phyloP scores from a whole-genome alignment of 2,797 vertebrate genomes.

The Chanos chanos region DNA sequence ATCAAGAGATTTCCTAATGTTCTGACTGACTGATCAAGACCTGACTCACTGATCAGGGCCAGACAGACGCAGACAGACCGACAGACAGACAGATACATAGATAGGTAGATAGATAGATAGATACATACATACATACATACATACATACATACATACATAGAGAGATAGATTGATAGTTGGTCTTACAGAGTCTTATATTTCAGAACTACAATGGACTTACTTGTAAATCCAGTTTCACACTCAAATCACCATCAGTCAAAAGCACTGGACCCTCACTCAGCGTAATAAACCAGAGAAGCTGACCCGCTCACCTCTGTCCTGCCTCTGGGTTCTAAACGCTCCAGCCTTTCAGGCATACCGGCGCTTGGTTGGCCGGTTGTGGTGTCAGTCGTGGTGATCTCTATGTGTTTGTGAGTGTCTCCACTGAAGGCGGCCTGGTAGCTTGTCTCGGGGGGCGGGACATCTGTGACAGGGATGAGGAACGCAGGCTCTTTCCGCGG shows the following conservation, averaged over 20 bases:
- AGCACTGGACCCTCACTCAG: not conserved
- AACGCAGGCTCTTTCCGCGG: conserved; percentile 74
- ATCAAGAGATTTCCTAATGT: not conserved
- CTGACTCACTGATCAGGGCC: not conserved
- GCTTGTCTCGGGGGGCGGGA: conserved; percentile 74
- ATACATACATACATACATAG: not conserved
- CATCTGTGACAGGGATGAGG: conserved; percentile 68
- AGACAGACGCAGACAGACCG: not conserved
- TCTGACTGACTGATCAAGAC: not conserved
- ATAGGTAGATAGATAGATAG: conserved; percentile 14
- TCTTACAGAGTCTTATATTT: too few species aligned
- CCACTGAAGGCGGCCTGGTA: conserved; percentile 83
- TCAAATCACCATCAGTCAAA: conserved; percentile 14
- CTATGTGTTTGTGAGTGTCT: conserved; percentile 59
- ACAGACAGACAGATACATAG: not conserved
- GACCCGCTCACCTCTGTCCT: conserved; percentile 23
- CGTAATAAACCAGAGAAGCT: too few species aligned
- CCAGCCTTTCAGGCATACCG: conserved; percentile 46
- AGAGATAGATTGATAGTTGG: not conserved
- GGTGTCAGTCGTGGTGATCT: conserved; percentile 29
- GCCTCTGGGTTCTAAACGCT: conserved; percentile 61
- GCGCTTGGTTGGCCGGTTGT: conserved; percentile 45
- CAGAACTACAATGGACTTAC: too few species aligned
- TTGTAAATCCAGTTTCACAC: not conserved
- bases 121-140: not conserved